Evolutionary conservation across 2,888 invertebrate species (phyloP).

Genomic region (Zaprionus obscuricornis): DNA sequence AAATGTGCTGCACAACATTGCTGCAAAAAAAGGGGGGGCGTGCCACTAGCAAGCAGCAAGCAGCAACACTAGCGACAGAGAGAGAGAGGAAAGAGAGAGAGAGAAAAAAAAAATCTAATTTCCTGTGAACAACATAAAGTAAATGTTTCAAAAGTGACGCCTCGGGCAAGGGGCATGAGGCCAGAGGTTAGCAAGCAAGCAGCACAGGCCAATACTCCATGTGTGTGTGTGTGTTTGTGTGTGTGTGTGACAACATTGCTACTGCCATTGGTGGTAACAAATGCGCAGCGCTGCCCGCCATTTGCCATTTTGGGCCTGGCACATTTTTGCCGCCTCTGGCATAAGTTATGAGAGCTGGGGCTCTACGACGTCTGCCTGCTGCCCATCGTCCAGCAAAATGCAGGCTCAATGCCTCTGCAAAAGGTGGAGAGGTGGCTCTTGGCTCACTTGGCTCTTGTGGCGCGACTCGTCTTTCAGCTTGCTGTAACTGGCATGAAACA

Average conservation of each 20-base stretch:
- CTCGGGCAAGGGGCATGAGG: conserved; percentile 35
- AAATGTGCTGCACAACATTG: conserved; percentile 63
- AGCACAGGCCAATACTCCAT: conserved; percentile 12
- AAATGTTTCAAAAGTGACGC: conserved; percentile 77
- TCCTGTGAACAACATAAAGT: conserved; percentile 79
- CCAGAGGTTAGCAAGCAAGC: too few relatives aligned
- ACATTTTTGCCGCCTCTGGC: conserved; percentile 58
- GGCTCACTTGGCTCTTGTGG: too few relatives aligned
- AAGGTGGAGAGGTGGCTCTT: neutral
- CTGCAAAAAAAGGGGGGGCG: too few relatives aligned
- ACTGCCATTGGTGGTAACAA: conserved; percentile 63
- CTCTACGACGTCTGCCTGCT: too few relatives aligned
- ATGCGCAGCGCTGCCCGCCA: conserved; percentile 63
- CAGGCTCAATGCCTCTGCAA: neutral
- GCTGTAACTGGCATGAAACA: conserved; percentile 72
- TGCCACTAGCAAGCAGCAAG: conserved; percentile 38
- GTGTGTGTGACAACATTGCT: conserved; percentile 64
- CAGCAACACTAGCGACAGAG: conserved; percentile 1
- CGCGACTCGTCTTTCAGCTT: conserved; percentile 26
- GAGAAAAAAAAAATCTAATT: conserved; percentile 74
- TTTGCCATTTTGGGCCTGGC: conserved; percentile 69
- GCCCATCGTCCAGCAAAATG: too few relatives aligned
- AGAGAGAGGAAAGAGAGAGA: too few relatives aligned
- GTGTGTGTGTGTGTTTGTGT: conserved; percentile 27
- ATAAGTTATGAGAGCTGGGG: conserved; percentile 70